Conservation (phyloP, 2,113 vertebrate genomes). For the Leptobrachium leishanense region DNA sequence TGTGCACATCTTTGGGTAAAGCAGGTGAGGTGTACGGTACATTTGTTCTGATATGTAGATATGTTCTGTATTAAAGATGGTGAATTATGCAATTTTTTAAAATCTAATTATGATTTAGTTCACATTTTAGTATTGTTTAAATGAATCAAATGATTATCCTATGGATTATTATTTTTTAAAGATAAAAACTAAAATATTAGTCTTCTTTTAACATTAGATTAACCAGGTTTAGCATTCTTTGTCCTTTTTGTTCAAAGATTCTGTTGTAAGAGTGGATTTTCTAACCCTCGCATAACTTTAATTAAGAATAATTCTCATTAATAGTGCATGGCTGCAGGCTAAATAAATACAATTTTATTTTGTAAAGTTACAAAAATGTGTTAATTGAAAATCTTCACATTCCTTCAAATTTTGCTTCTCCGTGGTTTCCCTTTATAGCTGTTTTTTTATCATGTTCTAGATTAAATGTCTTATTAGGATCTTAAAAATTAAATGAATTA, state of each 20-base stretch:
- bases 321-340: slow-evolving; percentile 62
- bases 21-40: too few species aligned
- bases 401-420: slow-evolving; percentile 53
- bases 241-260: slow-evolving; percentile 55
- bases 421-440: slow-evolving; percentile 42
- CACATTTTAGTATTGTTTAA: too few species aligned
- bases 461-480: slow-evolving; percentile 61
- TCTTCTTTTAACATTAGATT: slow-evolving; percentile 23
- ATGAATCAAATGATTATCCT: too few species aligned
- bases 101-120: too few species aligned
- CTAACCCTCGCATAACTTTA: slow-evolving; percentile 57
- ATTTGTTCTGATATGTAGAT: too few species aligned
- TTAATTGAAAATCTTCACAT: slow-evolving; percentile 65
- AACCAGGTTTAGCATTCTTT: slow-evolving; percentile 41
- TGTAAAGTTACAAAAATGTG: slow-evolving; percentile 57
- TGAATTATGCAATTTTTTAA: too few species aligned
- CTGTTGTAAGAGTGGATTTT: slow-evolving; percentile 56
- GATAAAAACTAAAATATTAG: slow-evolving; percentile 9
- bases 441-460: slow-evolving; percentile 54
- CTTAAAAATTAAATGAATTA: slow-evolving; percentile 80
- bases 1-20: too few species aligned
- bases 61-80: too few species aligned
- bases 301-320: slow-evolving; percentile 64
- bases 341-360: slow-evolving; percentile 58
- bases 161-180: not conserved